phyloP scores from a whole-genome alignment of 2,797 vertebrate species.

The Coregonus suidteri region DNA sequence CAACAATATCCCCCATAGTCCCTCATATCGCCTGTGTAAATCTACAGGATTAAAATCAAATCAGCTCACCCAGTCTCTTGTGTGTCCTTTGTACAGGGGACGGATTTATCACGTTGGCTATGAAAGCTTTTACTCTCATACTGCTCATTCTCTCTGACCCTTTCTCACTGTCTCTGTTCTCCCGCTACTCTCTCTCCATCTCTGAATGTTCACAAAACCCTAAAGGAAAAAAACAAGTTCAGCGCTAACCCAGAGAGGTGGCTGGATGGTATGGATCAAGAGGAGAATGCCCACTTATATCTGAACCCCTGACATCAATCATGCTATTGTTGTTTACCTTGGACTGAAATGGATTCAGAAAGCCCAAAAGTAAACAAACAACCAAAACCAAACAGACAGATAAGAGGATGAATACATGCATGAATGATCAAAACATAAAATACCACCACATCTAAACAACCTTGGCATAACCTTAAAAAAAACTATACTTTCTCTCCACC shows the following conservation, averaged over 20 bases:
- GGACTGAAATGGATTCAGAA: not conserved
- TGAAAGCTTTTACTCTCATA: not conserved
- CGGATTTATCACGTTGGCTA: not conserved
- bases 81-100: not conserved
- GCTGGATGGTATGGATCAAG: not conserved
- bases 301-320: not conserved
- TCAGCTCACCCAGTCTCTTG: not conserved
- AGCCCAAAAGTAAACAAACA: not conserved
- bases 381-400: not conserved
- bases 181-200: not conserved
- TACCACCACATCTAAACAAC: not conserved
- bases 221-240: not conserved
- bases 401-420: slow-evolving; percentile 1
- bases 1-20: not conserved
- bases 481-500: not conserved
- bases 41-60: slow-evolving; percentile 1
- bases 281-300: not conserved
- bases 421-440: slow-evolving; percentile 8
- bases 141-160: not conserved
- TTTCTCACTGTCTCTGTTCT: not conserved
- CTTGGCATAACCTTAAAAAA: slow-evolving; percentile 2
- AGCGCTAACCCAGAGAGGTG: not conserved
- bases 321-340: not conserved
- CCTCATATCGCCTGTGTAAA: slow-evolving; percentile 5
- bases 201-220: not conserved